Conservation (phyloP, 2,113 vertebrate genomes). For the Sinocyclocheilus anshuiensis region DNA sequence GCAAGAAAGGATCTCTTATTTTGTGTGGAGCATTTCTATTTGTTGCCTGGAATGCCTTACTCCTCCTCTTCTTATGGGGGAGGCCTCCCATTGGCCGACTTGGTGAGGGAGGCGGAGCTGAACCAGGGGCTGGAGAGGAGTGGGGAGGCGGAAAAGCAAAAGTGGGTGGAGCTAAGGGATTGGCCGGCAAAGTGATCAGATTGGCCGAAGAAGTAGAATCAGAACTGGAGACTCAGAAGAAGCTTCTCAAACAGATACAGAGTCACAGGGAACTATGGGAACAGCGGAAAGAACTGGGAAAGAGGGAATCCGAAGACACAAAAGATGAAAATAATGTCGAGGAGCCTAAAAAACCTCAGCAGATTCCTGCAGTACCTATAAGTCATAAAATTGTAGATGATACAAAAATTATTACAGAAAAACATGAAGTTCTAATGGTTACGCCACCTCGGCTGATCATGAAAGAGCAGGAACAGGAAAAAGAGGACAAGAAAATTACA, state of each 20-base stretch:
- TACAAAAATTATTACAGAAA: conserved; percentile 35
- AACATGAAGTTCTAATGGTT: conserved; percentile 9
- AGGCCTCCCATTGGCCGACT: conserved; percentile 76
- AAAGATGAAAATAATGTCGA: conserved; percentile 47
- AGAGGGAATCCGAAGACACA: conserved; percentile 53
- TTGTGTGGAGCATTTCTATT: conserved; percentile 89
- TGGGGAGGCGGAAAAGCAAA: conserved; percentile 68
- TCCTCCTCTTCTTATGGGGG: conserved; percentile 92
- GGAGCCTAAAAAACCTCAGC: conserved; percentile 32
- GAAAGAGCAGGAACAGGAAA: background rate
- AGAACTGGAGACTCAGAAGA: conserved; percentile 85
- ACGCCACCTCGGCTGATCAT: background rate
- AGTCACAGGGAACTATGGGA: conserved; percentile 75
- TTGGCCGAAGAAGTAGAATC: conserved; percentile 81
- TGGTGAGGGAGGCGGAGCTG: conserved; percentile 69
- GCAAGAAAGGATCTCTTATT: conserved; percentile 85
- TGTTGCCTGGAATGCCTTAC: conserved; percentile 88
- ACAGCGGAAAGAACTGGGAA: conserved; percentile 67
- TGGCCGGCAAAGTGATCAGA: conserved; percentile 83
- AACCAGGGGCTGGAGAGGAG: conserved; percentile 76
- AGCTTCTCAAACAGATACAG: conserved; percentile 84
- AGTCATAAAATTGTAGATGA: conserved; percentile 41
- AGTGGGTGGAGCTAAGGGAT: conserved; percentile 56
- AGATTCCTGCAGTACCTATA: conserved; percentile 42
- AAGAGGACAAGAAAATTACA: conserved; percentile 18